phyloP scores from a whole-genome alignment of 2,113 vertebrate genomes.

The Sander lucioperca region DNA sequence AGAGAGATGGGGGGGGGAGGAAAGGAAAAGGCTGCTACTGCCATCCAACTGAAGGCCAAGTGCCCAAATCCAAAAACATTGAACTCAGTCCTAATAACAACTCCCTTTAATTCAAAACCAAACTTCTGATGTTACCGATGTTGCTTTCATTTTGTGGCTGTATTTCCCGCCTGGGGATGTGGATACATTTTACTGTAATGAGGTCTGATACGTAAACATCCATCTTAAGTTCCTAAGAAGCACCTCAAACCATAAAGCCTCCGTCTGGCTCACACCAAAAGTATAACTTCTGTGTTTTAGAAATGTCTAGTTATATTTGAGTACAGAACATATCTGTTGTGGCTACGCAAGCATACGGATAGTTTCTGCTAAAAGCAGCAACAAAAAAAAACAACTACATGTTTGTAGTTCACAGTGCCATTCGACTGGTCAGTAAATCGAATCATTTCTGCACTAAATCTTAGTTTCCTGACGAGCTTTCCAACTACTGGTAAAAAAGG shows the following conservation, averaged over 20 bases:
- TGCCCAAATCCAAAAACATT: slow-evolving; percentile 23
- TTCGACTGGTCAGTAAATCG: neutral
- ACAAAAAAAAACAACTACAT: neutral
- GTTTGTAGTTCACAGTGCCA: neutral
- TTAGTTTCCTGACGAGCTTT: neutral
- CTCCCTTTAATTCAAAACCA: neutral
- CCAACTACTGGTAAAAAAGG: neutral
- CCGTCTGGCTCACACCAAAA: neutral
- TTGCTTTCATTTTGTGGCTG: slow-evolving; percentile 14
- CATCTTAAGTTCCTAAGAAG: neutral
- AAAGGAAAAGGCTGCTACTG: slow-evolving; percentile 24
- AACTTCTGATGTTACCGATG: slow-evolving; percentile 1
- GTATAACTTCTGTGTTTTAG: neutral
- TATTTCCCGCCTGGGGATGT: slow-evolving; percentile 6
- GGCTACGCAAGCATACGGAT: neutral
- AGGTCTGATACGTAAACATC: slow-evolving; percentile 16
- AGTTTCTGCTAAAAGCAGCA: neutral
- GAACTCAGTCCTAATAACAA: slow-evolving; percentile 19
- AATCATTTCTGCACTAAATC: neutral
- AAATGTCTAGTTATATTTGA: neutral
- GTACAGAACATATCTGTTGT: neutral
- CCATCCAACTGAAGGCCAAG: slow-evolving; percentile 51
- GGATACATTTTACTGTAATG: slow-evolving; percentile 10
- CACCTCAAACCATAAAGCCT: neutral
- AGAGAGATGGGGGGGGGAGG: neutral